phyloP scores from a whole-genome alignment of 1,140 invertebrate genomes.

The Rhagoletis pomonella region DNA sequence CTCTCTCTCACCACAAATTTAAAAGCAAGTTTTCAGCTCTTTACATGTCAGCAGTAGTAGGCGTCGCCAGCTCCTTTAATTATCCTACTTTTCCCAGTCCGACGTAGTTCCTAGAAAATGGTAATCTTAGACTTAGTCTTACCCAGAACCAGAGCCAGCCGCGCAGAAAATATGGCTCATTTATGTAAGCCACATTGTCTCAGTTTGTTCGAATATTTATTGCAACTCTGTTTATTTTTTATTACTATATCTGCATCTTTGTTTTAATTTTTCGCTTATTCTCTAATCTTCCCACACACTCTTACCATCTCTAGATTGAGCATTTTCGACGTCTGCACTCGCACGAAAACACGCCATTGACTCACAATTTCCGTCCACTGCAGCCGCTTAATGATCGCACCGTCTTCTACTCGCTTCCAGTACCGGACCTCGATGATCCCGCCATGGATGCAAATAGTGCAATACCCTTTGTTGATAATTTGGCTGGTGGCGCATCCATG shows the following conservation, averaged over 20 bases:
- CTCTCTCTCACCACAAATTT: too few species aligned
- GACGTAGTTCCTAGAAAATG: too few species aligned
- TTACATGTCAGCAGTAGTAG: too few species aligned
- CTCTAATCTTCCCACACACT: neutral
- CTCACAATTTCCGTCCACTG: conserved; percentile 85
- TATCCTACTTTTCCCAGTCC: too few species aligned
- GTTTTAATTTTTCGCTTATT: neutral
- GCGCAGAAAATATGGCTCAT: too few species aligned
- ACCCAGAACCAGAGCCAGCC: too few species aligned
- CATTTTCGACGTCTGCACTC: conserved; percentile 83
- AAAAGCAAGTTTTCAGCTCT: too few species aligned
- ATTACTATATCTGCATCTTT: neutral
- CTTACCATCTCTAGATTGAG: conserved; percentile 78
- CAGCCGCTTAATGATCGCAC: conserved; percentile 82
- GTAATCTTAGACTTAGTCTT: too few species aligned
- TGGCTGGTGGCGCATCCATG: neutral
- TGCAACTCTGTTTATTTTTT: neutral
- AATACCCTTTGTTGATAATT: conserved; percentile 39
- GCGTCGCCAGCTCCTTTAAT: too few species aligned
- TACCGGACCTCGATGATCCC: neutral
- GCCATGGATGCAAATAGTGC: neutral
- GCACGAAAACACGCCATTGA: conserved; percentile 78
- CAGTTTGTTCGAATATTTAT: too few species aligned
- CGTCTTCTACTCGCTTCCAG: conserved; percentile 68
- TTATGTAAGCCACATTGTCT: too few species aligned